Evolutionary conservation across 2,797 vertebrate genomes (phyloP).

Genomic region (Chrosomus eos): DNA sequence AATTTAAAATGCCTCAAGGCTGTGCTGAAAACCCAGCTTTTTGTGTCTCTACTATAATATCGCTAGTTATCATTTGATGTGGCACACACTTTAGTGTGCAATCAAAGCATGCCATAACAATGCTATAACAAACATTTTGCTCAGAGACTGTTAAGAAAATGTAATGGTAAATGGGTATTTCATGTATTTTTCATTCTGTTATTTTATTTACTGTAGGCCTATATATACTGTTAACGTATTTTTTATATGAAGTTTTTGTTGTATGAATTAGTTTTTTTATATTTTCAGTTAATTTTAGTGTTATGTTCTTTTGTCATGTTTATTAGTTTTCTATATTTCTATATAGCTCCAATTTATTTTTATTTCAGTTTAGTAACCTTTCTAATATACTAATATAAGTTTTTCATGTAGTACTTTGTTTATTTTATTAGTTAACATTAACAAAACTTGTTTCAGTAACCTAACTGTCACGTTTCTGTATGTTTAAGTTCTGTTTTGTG

Average conservation of each 20-base stretch:
- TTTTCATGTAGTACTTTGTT: no score
- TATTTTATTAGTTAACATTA: no score
- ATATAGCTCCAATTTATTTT: background rate
- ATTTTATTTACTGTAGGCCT: background rate
- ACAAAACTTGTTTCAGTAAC: no score
- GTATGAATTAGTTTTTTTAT: background rate
- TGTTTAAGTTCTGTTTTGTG: no score
- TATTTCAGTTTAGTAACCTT: background rate
- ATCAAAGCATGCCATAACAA: background rate
- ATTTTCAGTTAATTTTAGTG: background rate
- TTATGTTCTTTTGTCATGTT: background rate
- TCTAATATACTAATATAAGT: background rate
- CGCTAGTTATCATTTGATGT: background rate
- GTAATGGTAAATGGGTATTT: background rate
- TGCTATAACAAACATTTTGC: background rate
- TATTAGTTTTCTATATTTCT: background rate
- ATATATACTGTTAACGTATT: background rate
- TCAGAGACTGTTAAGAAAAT: background rate
- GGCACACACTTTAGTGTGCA: background rate
- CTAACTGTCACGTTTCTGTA: no score
- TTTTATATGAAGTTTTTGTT: background rate
- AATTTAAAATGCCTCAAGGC: constrained; percentile 5
- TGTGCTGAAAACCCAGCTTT: constrained; percentile 17
- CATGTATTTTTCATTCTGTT: no score
- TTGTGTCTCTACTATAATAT: background rate